phyloP scores from a whole-genome alignment of 2,888 invertebrate species.

The Therioaphis trifolii region DNA sequence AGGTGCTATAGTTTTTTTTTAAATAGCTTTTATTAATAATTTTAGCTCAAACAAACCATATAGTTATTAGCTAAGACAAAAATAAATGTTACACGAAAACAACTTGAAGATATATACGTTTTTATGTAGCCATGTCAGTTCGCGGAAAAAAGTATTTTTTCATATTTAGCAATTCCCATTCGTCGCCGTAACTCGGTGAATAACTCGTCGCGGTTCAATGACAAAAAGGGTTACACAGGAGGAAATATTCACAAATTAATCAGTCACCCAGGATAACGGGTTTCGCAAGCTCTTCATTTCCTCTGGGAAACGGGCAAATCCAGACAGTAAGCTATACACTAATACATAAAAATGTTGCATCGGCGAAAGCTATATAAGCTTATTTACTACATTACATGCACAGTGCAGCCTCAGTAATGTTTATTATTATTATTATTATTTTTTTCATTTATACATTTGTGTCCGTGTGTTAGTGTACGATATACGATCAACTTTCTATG shows the following conservation, averaged over 20 bases:
- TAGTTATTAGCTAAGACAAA: no score
- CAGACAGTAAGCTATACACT: conserved; percentile 20
- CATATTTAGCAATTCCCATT: neutral
- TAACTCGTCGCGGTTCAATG: neutral
- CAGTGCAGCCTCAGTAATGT: neutral
- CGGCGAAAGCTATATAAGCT: conserved; percentile 35
- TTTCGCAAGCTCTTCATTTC: conserved; percentile 27
- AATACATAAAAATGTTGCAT: conserved; percentile 46
- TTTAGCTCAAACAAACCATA: no score
- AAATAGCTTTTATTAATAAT: no score
- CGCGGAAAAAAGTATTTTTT: neutral
- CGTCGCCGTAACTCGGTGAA: neutral
- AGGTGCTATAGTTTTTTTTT: no score
- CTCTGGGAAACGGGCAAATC: conserved; percentile 47
- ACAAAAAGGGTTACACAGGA: conserved; percentile 4
- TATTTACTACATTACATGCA: conserved; percentile 16
- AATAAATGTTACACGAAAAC: no score
- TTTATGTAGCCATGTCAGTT: neutral
- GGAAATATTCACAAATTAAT: conserved; percentile 54
- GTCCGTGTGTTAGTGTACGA: neutral
- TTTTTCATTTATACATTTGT: conserved; percentile 30
- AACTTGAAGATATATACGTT: no score
- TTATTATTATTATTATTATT: neutral
- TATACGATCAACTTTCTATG: conserved; percentile 20
- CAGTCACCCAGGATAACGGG: conserved; percentile 25